A percentile compares a stretch with the other conserved stretches of the same genome.
phyloP scores from a whole-genome alignment of 1,140 invertebrate genomes.

The Penaeus vannamei region DNA sequence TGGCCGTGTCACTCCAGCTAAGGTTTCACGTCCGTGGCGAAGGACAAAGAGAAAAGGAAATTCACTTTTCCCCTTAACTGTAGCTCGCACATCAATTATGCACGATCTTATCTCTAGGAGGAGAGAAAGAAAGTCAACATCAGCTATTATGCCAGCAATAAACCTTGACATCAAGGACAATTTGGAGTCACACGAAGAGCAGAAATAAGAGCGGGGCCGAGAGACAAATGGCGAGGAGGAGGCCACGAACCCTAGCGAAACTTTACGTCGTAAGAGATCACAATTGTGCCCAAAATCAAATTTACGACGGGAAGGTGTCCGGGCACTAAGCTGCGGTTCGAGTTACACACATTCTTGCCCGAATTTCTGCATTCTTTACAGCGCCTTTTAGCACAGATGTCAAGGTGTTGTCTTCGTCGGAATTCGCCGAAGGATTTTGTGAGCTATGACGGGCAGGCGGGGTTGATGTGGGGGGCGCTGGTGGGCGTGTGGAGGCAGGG shows the following conservation, averaged over 20 bases:
- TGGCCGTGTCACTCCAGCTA: slow-evolving; percentile 14
- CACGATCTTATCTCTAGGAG: no score
- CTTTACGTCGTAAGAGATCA: slow-evolving; percentile 60
- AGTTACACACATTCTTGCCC: slow-evolving; percentile 62
- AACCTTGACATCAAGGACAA: no score
- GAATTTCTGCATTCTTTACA: slow-evolving; percentile 60
- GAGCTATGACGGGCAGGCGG: slow-evolving; percentile 53
- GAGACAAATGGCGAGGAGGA: slow-evolving; percentile 55
- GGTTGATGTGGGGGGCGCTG: no score
- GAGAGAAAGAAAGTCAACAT: no score
- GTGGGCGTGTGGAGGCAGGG: no score
- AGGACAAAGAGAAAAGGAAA: no score
- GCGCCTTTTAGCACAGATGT: slow-evolving; percentile 60
- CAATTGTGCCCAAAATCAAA: slow-evolving; percentile 61
- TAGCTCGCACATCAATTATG: no score
- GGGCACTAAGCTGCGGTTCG: slow-evolving; percentile 61
- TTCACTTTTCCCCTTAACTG: no score
- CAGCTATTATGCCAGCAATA: no score
- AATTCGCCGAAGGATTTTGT: slow-evolving; percentile 54
- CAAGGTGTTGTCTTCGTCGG: slow-evolving; percentile 60
- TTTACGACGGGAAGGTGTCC: slow-evolving; percentile 63
- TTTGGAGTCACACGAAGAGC: not conserved
- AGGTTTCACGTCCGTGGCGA: no score
- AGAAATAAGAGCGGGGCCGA: not conserved
- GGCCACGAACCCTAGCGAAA: slow-evolving; percentile 36